phyloP scores from a whole-genome alignment of 2,797 vertebrate genomes.

The Poeciliopsis turneri region DNA sequence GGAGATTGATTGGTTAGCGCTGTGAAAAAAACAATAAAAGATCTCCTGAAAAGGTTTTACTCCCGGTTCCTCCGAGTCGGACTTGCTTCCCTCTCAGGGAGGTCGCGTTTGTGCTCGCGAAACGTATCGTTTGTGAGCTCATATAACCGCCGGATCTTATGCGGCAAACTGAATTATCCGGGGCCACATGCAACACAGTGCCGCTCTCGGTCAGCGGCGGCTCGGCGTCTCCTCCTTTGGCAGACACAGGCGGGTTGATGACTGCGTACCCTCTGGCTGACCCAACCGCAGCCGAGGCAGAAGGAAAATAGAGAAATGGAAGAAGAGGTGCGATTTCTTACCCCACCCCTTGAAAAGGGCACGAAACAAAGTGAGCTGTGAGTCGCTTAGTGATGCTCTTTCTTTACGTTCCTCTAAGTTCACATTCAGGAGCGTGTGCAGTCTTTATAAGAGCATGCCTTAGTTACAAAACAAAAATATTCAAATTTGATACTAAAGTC shows the following conservation, averaged over 20 bases:
- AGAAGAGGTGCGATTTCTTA: background rate
- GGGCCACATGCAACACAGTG: background rate
- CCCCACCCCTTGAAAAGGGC: background rate
- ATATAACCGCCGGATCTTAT: background rate
- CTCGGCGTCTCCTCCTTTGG: background rate
- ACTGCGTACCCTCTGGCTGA: background rate
- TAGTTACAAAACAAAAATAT: background rate
- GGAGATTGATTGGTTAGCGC: background rate
- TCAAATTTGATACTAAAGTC: background rate
- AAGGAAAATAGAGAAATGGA: background rate
- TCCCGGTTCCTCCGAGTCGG: background rate
- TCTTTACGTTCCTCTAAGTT: background rate
- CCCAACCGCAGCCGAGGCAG: background rate
- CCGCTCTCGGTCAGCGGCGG: background rate
- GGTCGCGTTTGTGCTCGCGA: background rate
- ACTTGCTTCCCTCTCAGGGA: background rate
- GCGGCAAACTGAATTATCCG: background rate
- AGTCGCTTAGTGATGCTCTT: background rate
- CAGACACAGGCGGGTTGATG: background rate
- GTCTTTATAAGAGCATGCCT: background rate
- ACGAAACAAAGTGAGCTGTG: background rate
- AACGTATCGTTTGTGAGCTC: background rate
- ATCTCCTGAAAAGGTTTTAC: background rate
- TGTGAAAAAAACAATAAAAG: background rate
- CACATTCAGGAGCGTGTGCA: background rate